These are phyloP conservation scores for Tauraco hartlaubi DNA, from an alignment of 2,797 vertebrate species.

Conservation along the genomic window DNA sequence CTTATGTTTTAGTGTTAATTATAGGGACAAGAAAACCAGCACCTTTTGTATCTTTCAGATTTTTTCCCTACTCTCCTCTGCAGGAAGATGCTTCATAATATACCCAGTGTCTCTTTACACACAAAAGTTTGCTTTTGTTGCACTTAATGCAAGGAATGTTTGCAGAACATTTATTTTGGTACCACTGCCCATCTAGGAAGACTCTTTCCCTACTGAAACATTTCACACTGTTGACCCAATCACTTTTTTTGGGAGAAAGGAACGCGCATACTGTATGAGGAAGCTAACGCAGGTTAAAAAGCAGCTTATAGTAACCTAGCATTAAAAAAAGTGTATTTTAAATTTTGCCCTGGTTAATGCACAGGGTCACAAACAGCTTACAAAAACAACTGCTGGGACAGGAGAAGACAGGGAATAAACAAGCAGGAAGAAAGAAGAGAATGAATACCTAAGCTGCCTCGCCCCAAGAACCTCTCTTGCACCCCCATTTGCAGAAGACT, in stretches of 20 bases:
- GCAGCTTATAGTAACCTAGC: background rate
- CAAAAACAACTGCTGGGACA: background rate
- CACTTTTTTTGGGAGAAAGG: background rate
- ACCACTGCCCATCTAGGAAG: background rate
- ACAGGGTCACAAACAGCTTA: background rate
- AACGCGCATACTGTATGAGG: background rate
- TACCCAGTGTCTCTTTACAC: background rate
- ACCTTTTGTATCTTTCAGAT: background rate
- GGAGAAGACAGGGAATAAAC: background rate
- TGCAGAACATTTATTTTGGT: background rate
- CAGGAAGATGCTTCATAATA: background rate
- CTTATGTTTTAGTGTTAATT: background rate
- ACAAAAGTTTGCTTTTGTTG: background rate
- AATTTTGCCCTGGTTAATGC: background rate
- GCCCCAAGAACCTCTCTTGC: background rate
- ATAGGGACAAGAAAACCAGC: background rate
- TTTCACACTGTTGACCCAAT: background rate
- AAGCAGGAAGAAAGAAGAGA: background rate
- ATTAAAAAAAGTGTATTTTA: background rate
- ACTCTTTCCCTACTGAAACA: background rate
- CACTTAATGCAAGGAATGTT: background rate
- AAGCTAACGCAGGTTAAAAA: background rate
- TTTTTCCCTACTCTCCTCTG: background rate
- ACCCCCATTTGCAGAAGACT: background rate
- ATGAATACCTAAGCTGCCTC: background rate